Evolutionary conservation across 2,113 vertebrate genomes (phyloP), one percentile per base, ranked within the genome.

Genomic region (Tinamus guttatus): DNA sequence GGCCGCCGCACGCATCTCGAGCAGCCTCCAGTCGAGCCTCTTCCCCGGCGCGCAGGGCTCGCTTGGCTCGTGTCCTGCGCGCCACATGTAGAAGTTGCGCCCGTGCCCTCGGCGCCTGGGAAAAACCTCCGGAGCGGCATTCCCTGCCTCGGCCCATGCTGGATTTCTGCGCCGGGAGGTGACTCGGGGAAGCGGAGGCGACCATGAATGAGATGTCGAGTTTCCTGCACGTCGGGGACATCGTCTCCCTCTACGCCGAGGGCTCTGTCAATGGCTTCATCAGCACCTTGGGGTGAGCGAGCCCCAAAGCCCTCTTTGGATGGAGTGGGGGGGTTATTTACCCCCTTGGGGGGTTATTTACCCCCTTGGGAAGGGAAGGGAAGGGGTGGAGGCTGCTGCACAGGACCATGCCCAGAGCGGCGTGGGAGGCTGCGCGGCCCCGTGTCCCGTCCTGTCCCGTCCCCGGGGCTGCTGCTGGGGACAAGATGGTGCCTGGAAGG

Each of bases 241-340:
- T 99, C 94, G 99, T 99, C 91, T 99, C 99, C 97, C 98, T 99
- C 65, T 99, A 99, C 75, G 99, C 99, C 58, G 99, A 99, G 96
- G 99, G 99, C 64, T 99, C 99, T 20, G 99, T 99, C 97, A 99
- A 98, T 40, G 99, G 99, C 49, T 99, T 99, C 98, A 99, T 99
- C 98, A 99, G 99, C 97, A 99, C 99, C 45, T 81, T 99, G 96
- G 99, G 99, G 99, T 99, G 98, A 97, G 99, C 94, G 67, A 24
- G 22, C 49, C 49, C 49, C 49, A 49, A 49, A 49, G 49, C 49
- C 21, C 49, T 6, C 49, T 24, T 24, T 49, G 49, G 49, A 24
- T 49, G 24, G 49, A 49, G 40, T 11, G 21, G 49, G 49, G 49
- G 28, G 47, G 47, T 52, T 71, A 25, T 25, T 51, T 36, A n/a